Evolutionary conservation across 2,888 invertebrate species (phyloP).

Genomic region (Stramonita haemastoma): DNA sequence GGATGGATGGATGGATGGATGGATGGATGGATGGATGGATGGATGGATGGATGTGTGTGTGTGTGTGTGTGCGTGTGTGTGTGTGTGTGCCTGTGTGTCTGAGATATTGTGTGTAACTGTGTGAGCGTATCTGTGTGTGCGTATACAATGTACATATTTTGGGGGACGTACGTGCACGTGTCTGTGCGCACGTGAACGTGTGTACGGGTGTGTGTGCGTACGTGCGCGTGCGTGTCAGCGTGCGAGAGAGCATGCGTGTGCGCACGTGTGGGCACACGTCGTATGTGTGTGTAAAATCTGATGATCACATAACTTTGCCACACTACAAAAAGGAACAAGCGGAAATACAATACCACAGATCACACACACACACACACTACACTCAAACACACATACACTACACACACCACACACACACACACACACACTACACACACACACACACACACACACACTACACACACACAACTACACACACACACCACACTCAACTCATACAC

Average conservation of each 20-base stretch:
- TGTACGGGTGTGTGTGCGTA: not conserved
- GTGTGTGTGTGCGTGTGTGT: not conserved
- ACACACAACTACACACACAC: not conserved
- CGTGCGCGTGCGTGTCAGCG: not conserved
- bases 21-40: too few relatives aligned
- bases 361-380: too few relatives aligned
- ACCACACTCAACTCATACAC: not conserved
- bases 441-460: not conserved
- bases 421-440: too few relatives aligned
- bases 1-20: too few relatives aligned
- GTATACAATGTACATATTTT: not conserved
- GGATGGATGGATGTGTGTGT: not conserved
- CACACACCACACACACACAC: too few relatives aligned
- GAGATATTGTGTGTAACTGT: too few relatives aligned
- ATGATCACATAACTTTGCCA: too few relatives aligned
- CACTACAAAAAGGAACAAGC: too few relatives aligned
- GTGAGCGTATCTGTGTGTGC: not conserved
- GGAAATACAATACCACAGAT: too few relatives aligned
- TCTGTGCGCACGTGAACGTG: not conserved
- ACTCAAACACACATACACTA: too few relatives aligned
- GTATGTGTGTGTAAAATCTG: not conserved
- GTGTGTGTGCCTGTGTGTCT: not conserved
- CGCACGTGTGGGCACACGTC: not conserved
- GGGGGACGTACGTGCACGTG: not conserved
- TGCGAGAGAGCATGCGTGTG: not conserved